Conservation (phyloP, 2,113 vertebrate genomes). For the Brienomyrus longianalis region DNA sequence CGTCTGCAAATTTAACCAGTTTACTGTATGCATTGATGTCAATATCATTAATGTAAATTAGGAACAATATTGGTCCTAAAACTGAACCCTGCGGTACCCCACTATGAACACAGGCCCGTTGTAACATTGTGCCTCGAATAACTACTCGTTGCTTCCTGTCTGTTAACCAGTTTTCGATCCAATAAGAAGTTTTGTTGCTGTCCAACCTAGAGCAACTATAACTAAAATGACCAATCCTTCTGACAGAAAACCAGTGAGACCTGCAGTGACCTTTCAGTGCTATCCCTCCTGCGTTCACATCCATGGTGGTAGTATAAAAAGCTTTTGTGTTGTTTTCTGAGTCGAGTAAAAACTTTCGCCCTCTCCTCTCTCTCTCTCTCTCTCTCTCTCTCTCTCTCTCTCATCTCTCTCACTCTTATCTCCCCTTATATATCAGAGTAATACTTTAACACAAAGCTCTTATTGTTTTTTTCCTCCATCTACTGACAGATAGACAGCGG, state of each 20-base stretch:
- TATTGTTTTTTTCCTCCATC: neutral
- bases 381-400: neutral
- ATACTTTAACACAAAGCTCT: neutral
- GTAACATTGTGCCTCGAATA: too few species aligned
- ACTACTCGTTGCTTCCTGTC: too few species aligned
- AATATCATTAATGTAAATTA: too few species aligned
- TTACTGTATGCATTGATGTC: too few species aligned
- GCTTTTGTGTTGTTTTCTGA: neutral
- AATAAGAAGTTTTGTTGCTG: neutral
- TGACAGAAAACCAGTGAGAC: neutral
- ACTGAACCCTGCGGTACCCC: too few species aligned
- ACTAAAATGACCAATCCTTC: neutral
- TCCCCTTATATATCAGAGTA: neutral
- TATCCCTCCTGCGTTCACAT: neutral
- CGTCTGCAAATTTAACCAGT: too few species aligned
- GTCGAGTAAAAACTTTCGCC: neutral
- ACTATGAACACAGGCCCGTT: too few species aligned
- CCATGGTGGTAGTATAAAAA: neutral
- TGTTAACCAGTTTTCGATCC: too few species aligned
- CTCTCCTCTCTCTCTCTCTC: neutral
- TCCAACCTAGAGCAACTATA: neutral
- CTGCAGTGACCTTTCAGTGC: neutral
- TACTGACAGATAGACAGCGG: neutral
- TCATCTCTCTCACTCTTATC: neutral
- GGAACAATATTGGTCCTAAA: too few species aligned